These are phyloP conservation scores for Campylomormyrus numenius DNA, from an alignment of 2,113 vertebrate genomes.

Conservation along the genomic window DNA sequence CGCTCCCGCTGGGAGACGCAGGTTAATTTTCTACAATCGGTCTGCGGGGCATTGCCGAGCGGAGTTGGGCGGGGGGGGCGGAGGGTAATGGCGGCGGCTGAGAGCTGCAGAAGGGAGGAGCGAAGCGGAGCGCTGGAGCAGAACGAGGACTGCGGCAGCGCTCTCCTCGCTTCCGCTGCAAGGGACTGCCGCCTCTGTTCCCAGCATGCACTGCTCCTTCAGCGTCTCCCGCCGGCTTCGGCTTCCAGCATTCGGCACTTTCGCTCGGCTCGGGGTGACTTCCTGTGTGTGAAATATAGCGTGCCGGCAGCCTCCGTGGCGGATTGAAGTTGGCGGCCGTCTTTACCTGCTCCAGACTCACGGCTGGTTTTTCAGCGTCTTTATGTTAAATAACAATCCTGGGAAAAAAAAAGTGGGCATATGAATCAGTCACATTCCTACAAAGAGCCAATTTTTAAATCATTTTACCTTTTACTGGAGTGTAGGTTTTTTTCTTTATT, in stretches of 20 bases:
- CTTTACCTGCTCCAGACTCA: neutral
- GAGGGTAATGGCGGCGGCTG: constrained; percentile 15
- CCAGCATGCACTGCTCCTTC: neutral
- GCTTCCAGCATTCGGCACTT: neutral
- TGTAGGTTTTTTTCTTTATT: neutral
- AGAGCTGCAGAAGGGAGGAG: constrained; percentile 43
- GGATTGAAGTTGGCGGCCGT: neutral
- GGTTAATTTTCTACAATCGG: constrained; percentile 25
- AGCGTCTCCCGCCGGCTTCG: neutral
- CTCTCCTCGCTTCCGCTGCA: neutral
- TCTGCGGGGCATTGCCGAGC: constrained; percentile 5
- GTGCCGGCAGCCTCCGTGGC: neutral
- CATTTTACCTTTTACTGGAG: neutral
- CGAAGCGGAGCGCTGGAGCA: constrained; percentile 29
- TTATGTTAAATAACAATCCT: neutral
- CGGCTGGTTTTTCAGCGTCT: neutral
- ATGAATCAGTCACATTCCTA: neutral
- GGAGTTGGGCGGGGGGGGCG: neutral
- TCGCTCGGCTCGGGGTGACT: neutral
- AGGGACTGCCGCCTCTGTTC: neutral
- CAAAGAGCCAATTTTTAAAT: neutral
- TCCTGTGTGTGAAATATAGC: neutral
- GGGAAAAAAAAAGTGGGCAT: neutral
- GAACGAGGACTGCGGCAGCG: constrained; percentile 40
- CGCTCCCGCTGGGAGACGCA: constrained; percentile 15